These are phyloP conservation scores for Apogon talboti DNA, from an alignment of 2,797 vertebrate genomes.

Conservation along the genomic window DNA sequence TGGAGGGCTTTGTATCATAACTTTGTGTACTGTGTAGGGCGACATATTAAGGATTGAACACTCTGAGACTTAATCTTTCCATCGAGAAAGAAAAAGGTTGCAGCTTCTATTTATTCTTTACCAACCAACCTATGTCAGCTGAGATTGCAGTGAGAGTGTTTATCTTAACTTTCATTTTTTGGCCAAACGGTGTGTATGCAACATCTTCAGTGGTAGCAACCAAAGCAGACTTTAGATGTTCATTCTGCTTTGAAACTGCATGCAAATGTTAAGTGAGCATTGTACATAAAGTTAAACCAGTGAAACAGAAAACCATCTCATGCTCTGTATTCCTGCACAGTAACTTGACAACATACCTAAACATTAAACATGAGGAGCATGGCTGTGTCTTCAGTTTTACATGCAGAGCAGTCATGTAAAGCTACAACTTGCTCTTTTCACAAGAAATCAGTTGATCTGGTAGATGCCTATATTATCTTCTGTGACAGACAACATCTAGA, in stretches of 20 bases:
- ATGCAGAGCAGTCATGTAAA: constrained; percentile 24
- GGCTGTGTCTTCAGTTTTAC: constrained; percentile 12
- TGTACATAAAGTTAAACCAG: constrained; percentile 1
- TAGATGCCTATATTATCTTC: neutral
- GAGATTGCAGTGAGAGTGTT: neutral
- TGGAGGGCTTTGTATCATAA: constrained; percentile 18
- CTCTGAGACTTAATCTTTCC: constrained; percentile 16
- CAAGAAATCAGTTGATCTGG: neutral
- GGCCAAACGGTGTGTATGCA: constrained; percentile 11
- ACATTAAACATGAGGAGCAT: neutral
- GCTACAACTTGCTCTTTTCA: neutral
- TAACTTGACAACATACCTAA: neutral
- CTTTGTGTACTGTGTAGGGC: constrained; percentile 31
- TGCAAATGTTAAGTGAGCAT: constrained; percentile 28
- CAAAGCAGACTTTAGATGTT: constrained; percentile 6
- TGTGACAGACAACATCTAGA: no score
- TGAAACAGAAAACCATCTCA: neutral
- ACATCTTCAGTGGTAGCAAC: constrained; percentile 29
- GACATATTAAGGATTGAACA: constrained; percentile 15
- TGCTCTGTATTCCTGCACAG: neutral
- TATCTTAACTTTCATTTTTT: neutral
- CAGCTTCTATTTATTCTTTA: constrained; percentile 5
- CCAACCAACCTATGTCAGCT: neutral
- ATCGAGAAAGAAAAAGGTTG: neutral
- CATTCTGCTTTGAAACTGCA: constrained; percentile 21